Base-by-base conservation (phyloP, 2,797 vertebrate genomes). In the Helostoma temminkii region DNA sequence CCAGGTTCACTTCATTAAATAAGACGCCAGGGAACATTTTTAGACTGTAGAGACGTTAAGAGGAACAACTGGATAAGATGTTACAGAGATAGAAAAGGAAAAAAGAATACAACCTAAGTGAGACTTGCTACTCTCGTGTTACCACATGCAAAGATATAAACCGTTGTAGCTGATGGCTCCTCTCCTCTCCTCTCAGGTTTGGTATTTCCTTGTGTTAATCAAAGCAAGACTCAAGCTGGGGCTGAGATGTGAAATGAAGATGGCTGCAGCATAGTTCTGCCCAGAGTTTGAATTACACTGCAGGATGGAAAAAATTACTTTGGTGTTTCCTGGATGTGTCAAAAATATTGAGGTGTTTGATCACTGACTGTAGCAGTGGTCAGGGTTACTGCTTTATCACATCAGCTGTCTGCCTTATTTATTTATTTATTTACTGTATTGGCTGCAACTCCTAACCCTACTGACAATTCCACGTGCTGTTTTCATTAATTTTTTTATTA, bases 191-290 rank as follows among this genome's bases (percentile, higher is more conserved):
- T 15, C 30, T 80, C 66, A 77, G 52, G 63, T 78, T 62, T 76
- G 28, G 69, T 63, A 68, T 85, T 87, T 89, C 66, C 72, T 81
- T 1, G 4, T 45, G 43, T 74, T 85, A 81, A 81, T 87, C 58
- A 80, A 74, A 75, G 55, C 68, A 78, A 81, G 70, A 65, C 68
- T 19, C 4, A 7, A 71, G 22, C 50, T 48, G 24, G n/a, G 61
- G 56, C 32, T 37, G 61, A 66, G 28, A 19, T 41, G 25, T 39
- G 50, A 61, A 41, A 62, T 48, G n/a, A 53, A 54, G 55, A 36
- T 60, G 25, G 32, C 11, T 28, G 6, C 26, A 59, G 22, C 22
- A 26, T 21, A 45, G 26, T 34, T 58, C 2, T 46, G 7, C 4
- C 18, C 11, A 10, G 11, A 10, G 32, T 12, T 34, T 10, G 9